These are phyloP conservation scores for Odobenus rosmarus DNA, from an alignment of 2,113 vertebrate genomes.

Conservation along the genomic window DNA sequence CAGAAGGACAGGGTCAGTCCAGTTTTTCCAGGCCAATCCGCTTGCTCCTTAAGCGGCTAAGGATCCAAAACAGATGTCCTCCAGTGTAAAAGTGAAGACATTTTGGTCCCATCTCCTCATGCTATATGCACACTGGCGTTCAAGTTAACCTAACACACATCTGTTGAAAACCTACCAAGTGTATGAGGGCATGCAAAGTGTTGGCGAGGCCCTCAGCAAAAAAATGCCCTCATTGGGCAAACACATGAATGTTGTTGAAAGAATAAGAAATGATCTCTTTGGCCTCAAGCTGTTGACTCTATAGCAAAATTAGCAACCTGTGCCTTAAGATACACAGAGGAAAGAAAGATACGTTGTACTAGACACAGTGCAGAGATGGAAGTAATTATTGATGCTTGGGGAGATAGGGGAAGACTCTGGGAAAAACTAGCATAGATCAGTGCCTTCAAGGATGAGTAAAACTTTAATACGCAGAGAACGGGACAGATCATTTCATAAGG, in stretches of 20 bases:
- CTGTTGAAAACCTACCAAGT: neutral
- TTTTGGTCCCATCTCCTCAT: neutral
- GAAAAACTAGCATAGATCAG: conserved; percentile 12
- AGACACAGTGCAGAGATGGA: neutral
- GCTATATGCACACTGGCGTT: neutral
- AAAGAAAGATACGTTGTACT: neutral
- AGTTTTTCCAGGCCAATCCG: neutral
- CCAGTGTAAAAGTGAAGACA: neutral
- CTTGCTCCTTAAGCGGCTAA: neutral
- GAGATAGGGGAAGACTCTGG: neutral
- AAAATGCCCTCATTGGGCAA: neutral
- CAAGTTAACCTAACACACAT: neutral
- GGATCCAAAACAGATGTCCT: neutral
- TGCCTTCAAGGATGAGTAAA: conserved; percentile 33
- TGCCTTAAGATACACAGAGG: conserved; percentile 19
- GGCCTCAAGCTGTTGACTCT: neutral
- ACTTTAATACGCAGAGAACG: conserved; percentile 2
- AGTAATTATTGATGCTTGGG: neutral
- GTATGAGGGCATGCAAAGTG: neutral
- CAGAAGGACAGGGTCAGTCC: neutral
- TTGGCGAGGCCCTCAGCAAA: neutral
- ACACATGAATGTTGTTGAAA: neutral
- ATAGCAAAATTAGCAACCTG: neutral
- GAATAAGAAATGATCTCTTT: neutral
- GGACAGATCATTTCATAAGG: neutral